These are phyloP conservation scores for Tetramorium bicarinatum DNA, from an alignment of 2,888 invertebrate species.

Conservation along the genomic window DNA sequence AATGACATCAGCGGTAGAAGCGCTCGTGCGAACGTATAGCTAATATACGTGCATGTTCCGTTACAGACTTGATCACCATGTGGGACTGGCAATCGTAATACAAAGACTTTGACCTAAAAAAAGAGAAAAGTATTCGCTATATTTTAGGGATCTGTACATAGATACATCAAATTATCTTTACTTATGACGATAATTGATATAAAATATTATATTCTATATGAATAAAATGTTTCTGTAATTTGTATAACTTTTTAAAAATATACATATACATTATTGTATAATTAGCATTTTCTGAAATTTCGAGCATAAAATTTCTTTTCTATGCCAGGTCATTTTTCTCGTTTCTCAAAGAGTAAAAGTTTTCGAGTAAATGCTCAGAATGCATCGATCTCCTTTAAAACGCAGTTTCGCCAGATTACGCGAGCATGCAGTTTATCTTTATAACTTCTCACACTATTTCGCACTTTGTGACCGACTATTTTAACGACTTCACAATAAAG, in stretches of 20 bases:
- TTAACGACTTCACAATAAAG: slow-evolving; percentile 11
- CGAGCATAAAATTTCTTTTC: slow-evolving; percentile 8
- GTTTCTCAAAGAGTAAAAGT: slow-evolving; percentile 8
- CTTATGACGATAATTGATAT: neutral
- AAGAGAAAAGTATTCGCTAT: neutral
- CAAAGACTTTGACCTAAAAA: slow-evolving; percentile 16
- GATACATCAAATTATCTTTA: neutral
- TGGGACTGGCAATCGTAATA: neutral
- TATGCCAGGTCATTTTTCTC: neutral
- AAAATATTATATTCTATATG: neutral
- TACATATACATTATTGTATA: neutral
- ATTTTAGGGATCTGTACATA: neutral
- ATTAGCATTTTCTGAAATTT: neutral
- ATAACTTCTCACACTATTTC: neutral
- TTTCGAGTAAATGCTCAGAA: slow-evolving; percentile 1
- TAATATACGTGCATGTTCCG: slow-evolving; percentile 12
- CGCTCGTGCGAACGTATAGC: slow-evolving; percentile 36
- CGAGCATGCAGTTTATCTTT: slow-evolving; percentile 25
- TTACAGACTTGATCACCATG: neutral
- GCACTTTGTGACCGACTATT: neutral
- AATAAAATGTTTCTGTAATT: neutral
- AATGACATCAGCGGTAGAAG: slow-evolving; percentile 77
- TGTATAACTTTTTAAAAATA: neutral
- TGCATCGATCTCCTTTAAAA: neutral
- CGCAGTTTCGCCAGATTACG: slow-evolving; percentile 20